phyloP scores from a whole-genome alignment of 2,113 vertebrate genomes.

The Tachysurus fulvidraco region DNA sequence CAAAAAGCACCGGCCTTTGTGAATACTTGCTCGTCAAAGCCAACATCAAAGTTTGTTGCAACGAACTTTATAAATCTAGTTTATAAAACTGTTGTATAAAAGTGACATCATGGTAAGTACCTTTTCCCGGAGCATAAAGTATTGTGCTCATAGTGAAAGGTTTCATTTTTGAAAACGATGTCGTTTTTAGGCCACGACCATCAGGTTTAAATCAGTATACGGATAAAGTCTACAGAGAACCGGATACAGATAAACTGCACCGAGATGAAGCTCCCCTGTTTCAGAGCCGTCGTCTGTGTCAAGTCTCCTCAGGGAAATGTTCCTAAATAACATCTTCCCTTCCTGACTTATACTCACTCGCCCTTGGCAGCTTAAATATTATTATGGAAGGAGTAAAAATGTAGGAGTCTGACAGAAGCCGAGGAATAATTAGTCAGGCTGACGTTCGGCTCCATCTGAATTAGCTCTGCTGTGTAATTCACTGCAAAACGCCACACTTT shows the following conservation, averaged over 20 bases:
- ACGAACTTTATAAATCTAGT: no score
- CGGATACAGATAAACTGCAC: background rate
- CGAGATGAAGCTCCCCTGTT: background rate
- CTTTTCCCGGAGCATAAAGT: background rate
- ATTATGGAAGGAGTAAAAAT: background rate
- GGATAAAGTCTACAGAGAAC: background rate
- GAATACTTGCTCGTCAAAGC: no score
- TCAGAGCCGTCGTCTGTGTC: background rate
- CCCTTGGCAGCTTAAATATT: background rate
- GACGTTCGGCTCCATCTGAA: background rate
- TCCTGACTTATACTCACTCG: background rate
- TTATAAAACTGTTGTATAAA: no score
- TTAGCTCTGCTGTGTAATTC: background rate
- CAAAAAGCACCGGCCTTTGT: no score
- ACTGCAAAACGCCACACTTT: background rate
- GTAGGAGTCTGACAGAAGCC: slow-evolving; percentile 24
- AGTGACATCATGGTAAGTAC: no score
- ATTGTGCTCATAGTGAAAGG: no score
- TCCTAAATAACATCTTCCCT: slow-evolving; percentile 26
- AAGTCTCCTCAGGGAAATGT: background rate
- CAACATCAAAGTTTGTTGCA: no score
- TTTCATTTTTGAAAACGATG: background rate
- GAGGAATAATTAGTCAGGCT: slow-evolving; percentile 18
- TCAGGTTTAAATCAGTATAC: background rate
- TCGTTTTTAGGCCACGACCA: background rate